Evolutionary conservation across 2,888 invertebrate genomes (phyloP), one percentile per base, ranked within the genome.

Genomic region (Lomographa bimaculata): DNA sequence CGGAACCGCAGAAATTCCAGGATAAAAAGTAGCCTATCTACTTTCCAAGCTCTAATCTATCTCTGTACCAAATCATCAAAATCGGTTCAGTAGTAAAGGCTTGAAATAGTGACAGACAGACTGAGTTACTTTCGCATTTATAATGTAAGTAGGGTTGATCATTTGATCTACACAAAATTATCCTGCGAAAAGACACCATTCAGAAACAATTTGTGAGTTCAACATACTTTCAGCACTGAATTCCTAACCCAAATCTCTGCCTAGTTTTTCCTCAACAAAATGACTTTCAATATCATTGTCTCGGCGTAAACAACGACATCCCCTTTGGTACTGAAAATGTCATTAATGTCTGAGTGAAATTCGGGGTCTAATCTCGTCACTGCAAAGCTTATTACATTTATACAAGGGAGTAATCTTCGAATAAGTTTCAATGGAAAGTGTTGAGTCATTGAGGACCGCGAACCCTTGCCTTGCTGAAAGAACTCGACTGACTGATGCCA

Each of bases 361-460:
- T 84, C 82, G 78, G 83, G 83, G 79, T 79, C 82, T 86, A 87
- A 87, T 87, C 87, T 85, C 86, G 81, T 86, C 84, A 79, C 79
- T 78, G 84, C 80, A 82, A 83, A 87, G 86, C 87, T 86, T 86
- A 87, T 87, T 87, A 85, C 89, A 86, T 85, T 87, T 86, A 87
- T 86, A 86, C 80, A 83, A 82, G 79, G 74, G 77, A 84, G 85
- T 84, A 86, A 87, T 89, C 89, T 89, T 80, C 70, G 84, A 87
- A 84, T 87, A 86, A 89, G 81, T 87, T 87, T 87, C 79, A 84
- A 89, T 86, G 75, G 82, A 85, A 87, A 85, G 68, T 81, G 89
- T 76, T 75, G 79, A 82, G 77, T 89, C 89, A 89, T 74, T 74
- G 81, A 78, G 82, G 79, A 82, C 74, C 76, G 77, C 78, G 73